Percentiles rank a stretch among this genome's conserved stretches.
These are phyloP conservation scores for Liodrosophila aerea DNA, from an alignment of 2,888 invertebrate species.

Conservation along the genomic window DNA sequence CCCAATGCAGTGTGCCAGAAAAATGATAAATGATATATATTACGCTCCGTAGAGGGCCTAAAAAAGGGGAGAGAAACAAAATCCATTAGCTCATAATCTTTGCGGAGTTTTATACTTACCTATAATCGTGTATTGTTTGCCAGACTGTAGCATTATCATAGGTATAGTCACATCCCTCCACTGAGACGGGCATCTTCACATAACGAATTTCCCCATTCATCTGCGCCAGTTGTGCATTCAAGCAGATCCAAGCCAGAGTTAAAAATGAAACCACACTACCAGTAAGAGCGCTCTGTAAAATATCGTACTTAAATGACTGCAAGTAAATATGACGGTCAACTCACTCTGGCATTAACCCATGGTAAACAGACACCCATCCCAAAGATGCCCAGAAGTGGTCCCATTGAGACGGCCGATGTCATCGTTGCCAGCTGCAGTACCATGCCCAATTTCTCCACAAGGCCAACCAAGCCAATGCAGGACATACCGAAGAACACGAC, in stretches of 20 bases:
- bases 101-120: constrained; percentile 44
- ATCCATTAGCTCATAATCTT: background rate
- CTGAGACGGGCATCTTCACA: constrained; percentile 84
- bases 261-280: constrained; percentile 87
- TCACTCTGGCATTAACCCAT: constrained; percentile 86
- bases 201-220: constrained; percentile 85
- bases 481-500: constrained; percentile 87
- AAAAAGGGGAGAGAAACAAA: background rate
- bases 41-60: constrained; percentile 70
- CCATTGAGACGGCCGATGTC: constrained; percentile 86
- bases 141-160: constrained; percentile 75
- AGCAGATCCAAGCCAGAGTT: constrained; percentile 87
- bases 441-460: constrained; percentile 89
- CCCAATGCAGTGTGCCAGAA: constrained; percentile 89
- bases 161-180: constrained; percentile 82
- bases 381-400: constrained; percentile 88
- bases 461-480: constrained; percentile 86
- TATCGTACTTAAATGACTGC: background rate
- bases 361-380: constrained; percentile 87
- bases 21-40: constrained; percentile 86
- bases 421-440: constrained; percentile 86
- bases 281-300: constrained; percentile 86
- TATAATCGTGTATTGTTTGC: constrained; percentile 60
- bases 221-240: constrained; percentile 87
- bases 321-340: constrained; percentile 6